Evolutionary conservation across 2,113 vertebrate genomes (phyloP), one percentile per base, ranked within the genome.

Genomic region (Thymallus thymallus): DNA sequence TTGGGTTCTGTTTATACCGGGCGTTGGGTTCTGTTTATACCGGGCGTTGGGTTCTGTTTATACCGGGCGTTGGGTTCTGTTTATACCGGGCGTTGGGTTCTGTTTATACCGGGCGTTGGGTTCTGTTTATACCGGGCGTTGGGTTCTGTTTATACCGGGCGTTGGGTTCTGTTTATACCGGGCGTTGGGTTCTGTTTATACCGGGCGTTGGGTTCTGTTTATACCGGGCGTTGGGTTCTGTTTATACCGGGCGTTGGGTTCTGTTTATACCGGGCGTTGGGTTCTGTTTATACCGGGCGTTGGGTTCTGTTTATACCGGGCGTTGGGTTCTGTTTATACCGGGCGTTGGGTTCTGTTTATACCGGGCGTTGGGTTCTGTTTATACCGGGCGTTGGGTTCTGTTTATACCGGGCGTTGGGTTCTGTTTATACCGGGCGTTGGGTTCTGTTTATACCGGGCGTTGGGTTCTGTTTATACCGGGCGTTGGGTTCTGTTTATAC

Each of bases 341-440:
- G 60, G 13, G n/a, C 45, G 74, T 0, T 73, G 20, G 68, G 35
- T 72, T 1, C 26, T 69, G 18, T 16, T 35, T 71, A 66, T 75
- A 14, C 24, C 16, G 60, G 13, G n/a, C 45, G 74, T 0, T 73
- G 20, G 68, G 35, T 72, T 1, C 26, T 69, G 18, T 16, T 35
- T 71, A 66, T 75, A 14, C 24, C 16, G 60, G 13, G n/a, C 45
- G 74, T 0, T 73, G 20, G 68, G 35, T 72, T 1, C 26, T 69
- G 18, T 16, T 35, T 71, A 66, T 75, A 14, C 24, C 16, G 60
- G 13, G n/a, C 45, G 74, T 0, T 73, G 20, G 68, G 35, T 72
- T 1, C 26, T 69, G 18, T 16, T 35, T 71, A 66, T 75, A 14
- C 24, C 16, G 60, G 13, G n/a, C 45, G 74, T 0, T 73, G 20